Evolutionary conservation across 2,888 invertebrate species (phyloP), one percentile per base, ranked within the genome.

Genomic region (Spatulosminthurus flaviceps): DNA sequence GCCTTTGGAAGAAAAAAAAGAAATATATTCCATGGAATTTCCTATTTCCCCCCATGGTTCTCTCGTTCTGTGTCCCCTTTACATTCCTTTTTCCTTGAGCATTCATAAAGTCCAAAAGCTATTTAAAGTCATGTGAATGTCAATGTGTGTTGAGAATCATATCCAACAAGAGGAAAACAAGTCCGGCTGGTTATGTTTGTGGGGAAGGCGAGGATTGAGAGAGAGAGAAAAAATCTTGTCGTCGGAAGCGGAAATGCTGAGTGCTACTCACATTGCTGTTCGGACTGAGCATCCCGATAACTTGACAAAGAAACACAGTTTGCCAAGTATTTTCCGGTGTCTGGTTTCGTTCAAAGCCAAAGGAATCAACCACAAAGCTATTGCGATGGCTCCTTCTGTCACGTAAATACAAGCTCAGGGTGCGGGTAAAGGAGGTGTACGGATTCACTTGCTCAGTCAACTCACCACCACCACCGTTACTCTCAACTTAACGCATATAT

Each of bases 231-330:
- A 70, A 74, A 51, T 51, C 51, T 51, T 51, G 51, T 51, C 51
- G 76, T 83, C 82, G 84, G 85, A 85, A 85, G 83, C 85, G 85
- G 85, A 84, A 84, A 84, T 83, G 82, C 84, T 82, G 43, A 77
- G 80, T 79, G 80, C 82, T 80, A 74, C 80, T 81, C 81, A 82
- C 77, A 81, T 79, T 80, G 80, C 79, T 81, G 41, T 51, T 71
- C 75, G 67, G 79, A 71, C 80, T 67, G 34, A 69, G 77, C 80
- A 79, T 80, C 77, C 75, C 69, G 73, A 79, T 71, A 79, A 82
- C 80, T 79, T 79, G 76, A 61, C 51, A 75, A 75, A 80, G 78
- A 78, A 74, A 51, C 70, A 81, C 70, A 64, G 73, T 80, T 71
- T 73, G 66, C 69, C 42, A 73, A 79, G 66, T 81, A 80, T 84